Conservation (phyloP, 1,140 invertebrate genomes). For the Cotesia typhae region DNA sequence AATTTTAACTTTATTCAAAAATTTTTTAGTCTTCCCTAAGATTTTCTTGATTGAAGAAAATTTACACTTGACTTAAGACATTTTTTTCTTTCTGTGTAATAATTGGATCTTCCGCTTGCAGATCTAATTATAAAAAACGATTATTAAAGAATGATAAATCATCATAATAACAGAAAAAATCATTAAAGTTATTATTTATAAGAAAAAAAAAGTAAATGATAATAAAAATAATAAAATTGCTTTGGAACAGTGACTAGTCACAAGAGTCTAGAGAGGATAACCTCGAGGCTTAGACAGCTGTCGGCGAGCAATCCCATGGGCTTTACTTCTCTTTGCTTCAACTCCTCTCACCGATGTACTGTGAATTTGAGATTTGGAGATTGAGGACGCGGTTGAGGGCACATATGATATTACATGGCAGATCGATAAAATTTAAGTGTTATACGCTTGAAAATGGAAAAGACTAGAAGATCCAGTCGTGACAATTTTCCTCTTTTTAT, state of each 20-base stretch:
- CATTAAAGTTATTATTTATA: slow-evolving; percentile 5
- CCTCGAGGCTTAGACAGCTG: slow-evolving; percentile 32
- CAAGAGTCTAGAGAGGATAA: slow-evolving; percentile 18
- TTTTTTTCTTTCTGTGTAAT: too few species aligned
- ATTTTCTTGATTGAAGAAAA: too few species aligned
- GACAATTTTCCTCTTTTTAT: too few species aligned
- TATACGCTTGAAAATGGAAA: neutral
- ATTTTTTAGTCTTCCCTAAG: too few species aligned
- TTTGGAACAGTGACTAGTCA: slow-evolving; percentile 12
- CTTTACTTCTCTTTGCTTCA: neutral
- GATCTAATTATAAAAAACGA: too few species aligned
- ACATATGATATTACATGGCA: neutral
- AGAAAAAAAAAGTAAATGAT: slow-evolving; percentile 1
- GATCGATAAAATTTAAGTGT: slow-evolving; percentile 13
- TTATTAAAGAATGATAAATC: neutral
- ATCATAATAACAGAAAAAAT: neutral
- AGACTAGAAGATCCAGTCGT: too few species aligned
- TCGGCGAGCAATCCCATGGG: slow-evolving; percentile 19
- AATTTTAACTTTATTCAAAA: too few species aligned
- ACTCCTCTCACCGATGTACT: slow-evolving; percentile 22
- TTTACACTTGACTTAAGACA: too few species aligned
- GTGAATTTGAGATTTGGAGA: slow-evolving; percentile 25
- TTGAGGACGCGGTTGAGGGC: neutral
- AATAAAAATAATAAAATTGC: slow-evolving; percentile 30
- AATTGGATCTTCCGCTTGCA: too few species aligned